Conservation (phyloP, 2,797 vertebrate species). For the Neoniphon sammara region DNA sequence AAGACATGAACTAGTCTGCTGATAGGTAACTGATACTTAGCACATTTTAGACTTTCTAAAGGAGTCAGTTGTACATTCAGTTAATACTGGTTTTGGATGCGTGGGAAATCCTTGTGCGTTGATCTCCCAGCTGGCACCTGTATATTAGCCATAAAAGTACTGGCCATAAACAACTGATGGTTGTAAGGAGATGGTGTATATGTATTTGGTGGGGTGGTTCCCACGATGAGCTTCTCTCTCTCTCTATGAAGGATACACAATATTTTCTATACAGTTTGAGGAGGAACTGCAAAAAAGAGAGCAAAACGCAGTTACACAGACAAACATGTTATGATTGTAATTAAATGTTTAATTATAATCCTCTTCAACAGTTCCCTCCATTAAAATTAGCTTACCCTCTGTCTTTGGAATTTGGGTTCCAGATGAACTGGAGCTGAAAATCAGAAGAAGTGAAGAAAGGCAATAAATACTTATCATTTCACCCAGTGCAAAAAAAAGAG, state of each 20-base stretch:
- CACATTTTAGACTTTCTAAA: slow-evolving; percentile 8
- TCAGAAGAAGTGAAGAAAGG: background rate
- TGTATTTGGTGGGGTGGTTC: slow-evolving; percentile 29
- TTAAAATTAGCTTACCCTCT: slow-evolving; percentile 73
- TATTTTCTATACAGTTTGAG: slow-evolving; percentile 80
- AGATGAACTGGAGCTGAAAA: slow-evolving; percentile 75
- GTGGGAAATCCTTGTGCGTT: slow-evolving; percentile 39
- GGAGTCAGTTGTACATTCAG: slow-evolving; percentile 3
- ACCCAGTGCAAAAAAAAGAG: background rate
- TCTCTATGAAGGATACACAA: slow-evolving; percentile 9
- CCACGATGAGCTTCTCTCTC: slow-evolving; percentile 15
- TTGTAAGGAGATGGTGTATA: slow-evolving; percentile 1
- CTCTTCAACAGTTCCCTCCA: background rate
- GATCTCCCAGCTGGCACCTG: slow-evolving; percentile 33
- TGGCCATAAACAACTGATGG: slow-evolving; percentile 30
- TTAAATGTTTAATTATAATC: background rate
- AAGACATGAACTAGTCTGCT: slow-evolving; percentile 1
- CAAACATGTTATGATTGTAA: background rate
- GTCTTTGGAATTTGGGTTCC: slow-evolving; percentile 79
- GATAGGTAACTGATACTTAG: slow-evolving; percentile 3
- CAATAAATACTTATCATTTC: slow-evolving; percentile 1
- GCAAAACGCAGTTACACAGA: background rate
- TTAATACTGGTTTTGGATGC: background rate
- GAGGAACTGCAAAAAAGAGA: slow-evolving; percentile 73
- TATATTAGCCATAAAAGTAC: slow-evolving; percentile 38